A percentile compares a stretch with the other conserved stretches of the same genome.
Conservation (phyloP, 2,113 vertebrate genomes). For the Saguinus imperator region DNA sequence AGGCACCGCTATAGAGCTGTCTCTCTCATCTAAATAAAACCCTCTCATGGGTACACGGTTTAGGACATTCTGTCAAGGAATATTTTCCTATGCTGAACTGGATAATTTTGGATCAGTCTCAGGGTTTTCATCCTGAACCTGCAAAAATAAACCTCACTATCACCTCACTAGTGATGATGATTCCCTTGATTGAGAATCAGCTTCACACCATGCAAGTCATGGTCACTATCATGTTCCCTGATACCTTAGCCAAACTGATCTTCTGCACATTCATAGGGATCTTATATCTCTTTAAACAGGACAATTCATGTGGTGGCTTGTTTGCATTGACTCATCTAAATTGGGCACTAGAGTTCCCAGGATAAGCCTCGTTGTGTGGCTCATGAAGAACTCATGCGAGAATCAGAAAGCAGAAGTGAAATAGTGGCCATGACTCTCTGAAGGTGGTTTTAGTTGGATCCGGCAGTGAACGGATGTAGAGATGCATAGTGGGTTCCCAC, state of each 20-base stretch:
- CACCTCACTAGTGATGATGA: not conserved
- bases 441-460: not conserved
- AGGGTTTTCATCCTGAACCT: not conserved
- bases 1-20: not conserved
- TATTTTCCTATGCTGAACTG: not conserved
- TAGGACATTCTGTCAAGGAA: not conserved
- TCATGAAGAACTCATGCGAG: not conserved
- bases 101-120: not conserved
- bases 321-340: not conserved
- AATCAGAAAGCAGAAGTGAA: not conserved
- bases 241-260: not conserved
- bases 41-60: not conserved
- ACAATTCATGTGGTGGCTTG: not conserved
- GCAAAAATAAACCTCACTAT: not conserved
- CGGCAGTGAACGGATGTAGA: no score
- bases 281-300: not conserved
- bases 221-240: not conserved
- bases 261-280: not conserved
- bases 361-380: not conserved
- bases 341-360: not conserved
- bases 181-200: not conserved
- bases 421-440: not conserved
- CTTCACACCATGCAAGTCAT: not conserved
- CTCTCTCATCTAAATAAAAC: not conserved
- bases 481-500: not conserved